Evolutionary conservation across 2,113 vertebrate species (phyloP).

Genomic region (Sphyrna mokarran): DNA sequence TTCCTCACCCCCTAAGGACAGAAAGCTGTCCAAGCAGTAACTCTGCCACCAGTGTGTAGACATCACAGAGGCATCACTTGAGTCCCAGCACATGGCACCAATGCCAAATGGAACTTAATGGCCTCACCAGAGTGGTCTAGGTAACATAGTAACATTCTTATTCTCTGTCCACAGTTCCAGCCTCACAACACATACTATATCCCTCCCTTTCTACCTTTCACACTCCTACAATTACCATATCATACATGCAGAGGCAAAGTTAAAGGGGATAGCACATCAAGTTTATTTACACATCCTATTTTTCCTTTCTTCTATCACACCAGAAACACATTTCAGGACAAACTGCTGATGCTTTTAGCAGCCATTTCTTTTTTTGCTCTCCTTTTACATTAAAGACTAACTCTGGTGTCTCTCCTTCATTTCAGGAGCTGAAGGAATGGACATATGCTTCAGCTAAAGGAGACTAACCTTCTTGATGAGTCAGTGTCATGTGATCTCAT

Average conservation of each 20-base stretch:
- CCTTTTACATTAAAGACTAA: background rate
- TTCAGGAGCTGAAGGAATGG: background rate
- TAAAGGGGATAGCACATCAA: background rate
- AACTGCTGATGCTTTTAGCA: background rate
- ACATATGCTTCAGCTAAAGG: background rate
- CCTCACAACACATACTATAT: too few relatives aligned
- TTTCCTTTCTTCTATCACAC: background rate
- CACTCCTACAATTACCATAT: background rate
- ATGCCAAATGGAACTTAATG: background rate
- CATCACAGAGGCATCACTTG: too few relatives aligned
- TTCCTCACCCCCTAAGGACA: too few relatives aligned
- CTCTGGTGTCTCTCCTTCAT: background rate
- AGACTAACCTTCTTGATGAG: background rate
- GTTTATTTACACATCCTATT: background rate
- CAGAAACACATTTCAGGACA: background rate
- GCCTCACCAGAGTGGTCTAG: too few relatives aligned
- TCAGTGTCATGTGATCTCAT: background rate
- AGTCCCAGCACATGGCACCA: too few relatives aligned
- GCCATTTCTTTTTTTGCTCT: background rate
- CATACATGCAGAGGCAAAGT: background rate
- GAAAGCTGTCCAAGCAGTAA: too few relatives aligned
- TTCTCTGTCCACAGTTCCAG: too few relatives aligned
- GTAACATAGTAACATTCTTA: too few relatives aligned
- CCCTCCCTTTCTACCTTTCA: too few relatives aligned
- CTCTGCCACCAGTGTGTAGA: too few relatives aligned